Evolutionary conservation across 2,888 invertebrate species (phyloP).

Genomic region (Drosophila picticornis): DNA sequence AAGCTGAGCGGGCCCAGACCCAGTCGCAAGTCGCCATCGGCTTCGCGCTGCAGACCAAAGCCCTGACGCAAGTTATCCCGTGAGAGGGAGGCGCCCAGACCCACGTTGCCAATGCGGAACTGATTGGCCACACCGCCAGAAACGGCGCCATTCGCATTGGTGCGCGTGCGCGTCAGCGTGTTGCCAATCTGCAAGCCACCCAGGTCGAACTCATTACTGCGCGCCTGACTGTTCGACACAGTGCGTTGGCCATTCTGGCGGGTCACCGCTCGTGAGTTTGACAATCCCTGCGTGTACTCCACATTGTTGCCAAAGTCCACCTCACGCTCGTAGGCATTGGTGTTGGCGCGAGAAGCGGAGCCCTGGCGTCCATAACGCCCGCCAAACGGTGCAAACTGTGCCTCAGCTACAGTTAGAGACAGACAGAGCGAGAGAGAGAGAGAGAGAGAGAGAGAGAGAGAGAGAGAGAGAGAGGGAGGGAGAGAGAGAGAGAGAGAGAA

Average conservation of each 20-base stretch:
- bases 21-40: slow-evolving; percentile 75
- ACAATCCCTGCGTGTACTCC: slow-evolving; percentile 67
- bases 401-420: slow-evolving; percentile 42
- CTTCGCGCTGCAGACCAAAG: slow-evolving; percentile 76
- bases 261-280: slow-evolving; percentile 79
- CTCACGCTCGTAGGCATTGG: slow-evolving; percentile 74
- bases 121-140: slow-evolving; percentile 75
- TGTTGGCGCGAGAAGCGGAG: slow-evolving; percentile 77
- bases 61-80: slow-evolving; percentile 77
- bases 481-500: neutral
- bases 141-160: slow-evolving; percentile 74
- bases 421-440: neutral
- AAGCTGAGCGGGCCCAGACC: slow-evolving; percentile 81
- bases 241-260: slow-evolving; percentile 74
- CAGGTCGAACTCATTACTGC: slow-evolving; percentile 74
- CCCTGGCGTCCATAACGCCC: slow-evolving; percentile 52
- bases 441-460: neutral
- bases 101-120: slow-evolving; percentile 80
- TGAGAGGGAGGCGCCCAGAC: slow-evolving; percentile 81
- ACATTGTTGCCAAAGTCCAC: slow-evolving; percentile 71
- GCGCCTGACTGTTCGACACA: slow-evolving; percentile 74
- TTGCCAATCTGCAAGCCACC: slow-evolving; percentile 82
- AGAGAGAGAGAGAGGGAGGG: neutral
- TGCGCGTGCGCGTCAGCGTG: slow-evolving; percentile 77
- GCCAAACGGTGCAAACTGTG: slow-evolving; percentile 57